Base-by-base conservation (phyloP, 1,140 invertebrate species). In the Cotesia vestalis region DNA sequence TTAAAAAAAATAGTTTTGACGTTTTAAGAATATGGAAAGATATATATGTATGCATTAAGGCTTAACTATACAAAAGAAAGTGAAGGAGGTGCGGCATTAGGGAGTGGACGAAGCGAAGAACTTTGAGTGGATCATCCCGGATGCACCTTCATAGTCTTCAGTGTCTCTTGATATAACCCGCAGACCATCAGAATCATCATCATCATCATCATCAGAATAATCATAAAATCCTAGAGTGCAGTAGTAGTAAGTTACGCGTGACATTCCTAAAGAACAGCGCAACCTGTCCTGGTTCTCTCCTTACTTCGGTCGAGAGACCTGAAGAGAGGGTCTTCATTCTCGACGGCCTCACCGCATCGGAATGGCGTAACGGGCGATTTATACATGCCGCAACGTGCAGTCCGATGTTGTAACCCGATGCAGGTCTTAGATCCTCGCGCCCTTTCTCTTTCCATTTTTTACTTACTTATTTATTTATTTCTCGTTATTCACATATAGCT, bases 291-390 rank as follows among this genome's bases (percentile, higher is more conserved):
- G 70, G 59, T 66, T 72, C 70, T 66, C 70, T 57, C 53, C 57
- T 63, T 51, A 36, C 17, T 35, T 62, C 51, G 69, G 14, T 14
- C 34, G 66, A 35, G 17, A 14, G 14, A 38, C 52, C 34, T 34
- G 12, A 46, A 9, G 52, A 71, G 62, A 57, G 51, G 69, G 61
- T 66, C 70, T 72, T 57, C 53, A 66, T 66, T 72, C 62, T 72
- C 36, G 0, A 55, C 66, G 63, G 68, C 36, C 68, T 64, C 63
- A 72, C 63, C 70, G 36, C 70, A 72, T 72, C 52, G 70, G 70
- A 72, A 72, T 72, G 70, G 70, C 70, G 70, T 72, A 72, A 72
- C 70, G 70, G 70, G 70, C 70, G 70, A 72, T 66, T 66, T 72
- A 72, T 72, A 66, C 70, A 66, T 72, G 70, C 70, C 63, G 63